A percentile compares a stretch with the other conserved stretches of the same genome.
Conservation (phyloP, 2,888 invertebrate genomes). For the Dione juno region DNA sequence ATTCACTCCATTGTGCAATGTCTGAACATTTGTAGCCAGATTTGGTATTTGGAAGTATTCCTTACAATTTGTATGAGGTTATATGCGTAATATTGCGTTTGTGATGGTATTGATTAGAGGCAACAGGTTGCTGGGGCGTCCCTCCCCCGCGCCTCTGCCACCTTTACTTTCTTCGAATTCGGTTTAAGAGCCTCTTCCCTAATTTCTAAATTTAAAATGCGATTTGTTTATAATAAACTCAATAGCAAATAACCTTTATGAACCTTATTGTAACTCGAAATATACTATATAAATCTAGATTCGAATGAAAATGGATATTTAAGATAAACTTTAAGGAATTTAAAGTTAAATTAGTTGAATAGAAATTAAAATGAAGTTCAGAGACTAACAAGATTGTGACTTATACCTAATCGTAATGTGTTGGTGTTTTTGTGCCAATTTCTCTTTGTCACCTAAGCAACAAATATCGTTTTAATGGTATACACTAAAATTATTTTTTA, state of each 20-base stretch:
- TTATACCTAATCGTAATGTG: no score
- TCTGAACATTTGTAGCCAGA: slow-evolving; percentile 21
- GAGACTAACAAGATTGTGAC: no score
- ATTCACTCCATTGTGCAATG: background rate
- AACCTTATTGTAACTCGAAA: background rate
- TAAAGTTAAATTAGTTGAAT: no score
- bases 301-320: no score
- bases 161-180: slow-evolving; percentile 66
- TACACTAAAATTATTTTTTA: no score
- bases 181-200: slow-evolving; percentile 49
- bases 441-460: no score
- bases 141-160: slow-evolving; percentile 62
- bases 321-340: no score
- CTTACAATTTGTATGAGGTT: slow-evolving; percentile 55
- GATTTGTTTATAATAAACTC: slow-evolving; percentile 14
- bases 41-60: slow-evolving; percentile 41
- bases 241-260: background rate
- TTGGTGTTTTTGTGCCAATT: no score
- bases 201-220: slow-evolving; percentile 45
- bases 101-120: slow-evolving; percentile 77
- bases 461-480: no score
- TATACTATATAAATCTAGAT: background rate
- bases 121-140: slow-evolving; percentile 78
- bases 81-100: slow-evolving; percentile 69
- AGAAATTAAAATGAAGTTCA: no score